Percentiles rank a stretch among this genome's conserved stretches.
Evolutionary conservation across 2,888 invertebrate species (phyloP).

Genomic region (Chrysotoxum bicinctum): DNA sequence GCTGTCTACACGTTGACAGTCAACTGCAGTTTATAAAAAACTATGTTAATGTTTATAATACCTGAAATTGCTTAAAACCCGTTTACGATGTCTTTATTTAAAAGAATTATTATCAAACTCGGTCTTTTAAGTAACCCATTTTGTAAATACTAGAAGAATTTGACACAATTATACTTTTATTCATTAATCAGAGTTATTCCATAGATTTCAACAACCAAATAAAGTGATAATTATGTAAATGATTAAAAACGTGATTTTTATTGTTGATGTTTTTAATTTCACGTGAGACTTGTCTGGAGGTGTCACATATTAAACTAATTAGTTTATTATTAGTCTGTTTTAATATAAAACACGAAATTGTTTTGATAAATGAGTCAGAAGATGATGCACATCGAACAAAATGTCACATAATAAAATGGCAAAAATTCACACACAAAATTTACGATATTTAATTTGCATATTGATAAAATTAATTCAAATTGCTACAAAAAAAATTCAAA

Average conservation of each 20-base stretch:
- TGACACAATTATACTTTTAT: too few species aligned
- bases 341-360: slow-evolving; percentile 32
- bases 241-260: background rate
- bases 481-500: background rate
- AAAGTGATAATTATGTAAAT: background rate
- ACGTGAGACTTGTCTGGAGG: background rate
- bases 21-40: too few species aligned
- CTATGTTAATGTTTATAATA: too few species aligned
- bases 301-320: background rate
- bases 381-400: slow-evolving; percentile 13
- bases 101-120: too few species aligned
- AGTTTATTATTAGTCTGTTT: background rate
- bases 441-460: slow-evolving; percentile 10
- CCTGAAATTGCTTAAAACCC: too few species aligned
- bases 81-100: too few species aligned
- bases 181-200: background rate
- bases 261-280: background rate
- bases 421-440: slow-evolving; percentile 16
- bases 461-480: slow-evolving; percentile 10
- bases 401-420: slow-evolving; percentile 4
- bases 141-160: too few species aligned
- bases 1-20: too few species aligned
- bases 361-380: slow-evolving; percentile 9
- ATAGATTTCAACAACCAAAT: background rate
- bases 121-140: too few species aligned